phyloP scores from a whole-genome alignment of 1,140 invertebrate genomes.

The Drosophila guanche region DNA sequence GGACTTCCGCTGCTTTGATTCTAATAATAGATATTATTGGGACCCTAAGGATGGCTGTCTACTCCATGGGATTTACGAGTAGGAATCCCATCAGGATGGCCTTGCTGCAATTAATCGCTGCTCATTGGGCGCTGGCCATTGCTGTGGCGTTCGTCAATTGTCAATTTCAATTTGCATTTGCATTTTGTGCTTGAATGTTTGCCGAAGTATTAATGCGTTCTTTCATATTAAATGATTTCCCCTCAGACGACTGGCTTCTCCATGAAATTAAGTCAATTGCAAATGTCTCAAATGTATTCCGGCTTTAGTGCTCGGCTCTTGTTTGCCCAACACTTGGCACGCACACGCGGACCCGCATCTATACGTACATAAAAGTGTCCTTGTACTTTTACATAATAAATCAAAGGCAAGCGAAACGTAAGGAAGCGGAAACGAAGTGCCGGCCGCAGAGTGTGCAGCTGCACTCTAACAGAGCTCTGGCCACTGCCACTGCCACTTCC shows the following conservation, averaged over 20 bases:
- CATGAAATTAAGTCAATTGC: conserved; percentile 36
- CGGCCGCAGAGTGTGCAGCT: conserved; percentile 15
- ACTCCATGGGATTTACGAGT: conserved; percentile 4
- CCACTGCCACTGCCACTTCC: background rate
- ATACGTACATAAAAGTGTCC: conserved; percentile 57
- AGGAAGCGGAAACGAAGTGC: background rate
- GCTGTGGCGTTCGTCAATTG: conserved; percentile 23
- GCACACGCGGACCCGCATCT: conserved; percentile 24
- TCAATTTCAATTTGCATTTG: conserved; percentile 50
- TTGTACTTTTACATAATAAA: conserved; percentile 78
- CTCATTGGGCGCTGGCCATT: conserved; percentile 15
- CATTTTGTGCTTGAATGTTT: conserved; percentile 21
- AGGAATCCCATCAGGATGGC: conserved; percentile 1
- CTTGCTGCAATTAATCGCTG: conserved; percentile 34
- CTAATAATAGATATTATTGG: conserved; percentile 53
- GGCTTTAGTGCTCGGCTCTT: conserved; percentile 43
- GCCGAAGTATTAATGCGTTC: conserved; percentile 2
- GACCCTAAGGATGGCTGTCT: no score
- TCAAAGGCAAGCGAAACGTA: conserved; percentile 38
- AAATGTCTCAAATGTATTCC: conserved; percentile 46
- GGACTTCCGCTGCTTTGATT: conserved; percentile 11
- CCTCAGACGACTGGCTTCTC: background rate
- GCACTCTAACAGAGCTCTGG: conserved; percentile 52
- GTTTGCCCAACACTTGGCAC: conserved; percentile 67
- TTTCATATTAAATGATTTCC: conserved; percentile 22